phyloP scores from a whole-genome alignment of 2,797 vertebrate species.

The Lacerta viridis region DNA sequence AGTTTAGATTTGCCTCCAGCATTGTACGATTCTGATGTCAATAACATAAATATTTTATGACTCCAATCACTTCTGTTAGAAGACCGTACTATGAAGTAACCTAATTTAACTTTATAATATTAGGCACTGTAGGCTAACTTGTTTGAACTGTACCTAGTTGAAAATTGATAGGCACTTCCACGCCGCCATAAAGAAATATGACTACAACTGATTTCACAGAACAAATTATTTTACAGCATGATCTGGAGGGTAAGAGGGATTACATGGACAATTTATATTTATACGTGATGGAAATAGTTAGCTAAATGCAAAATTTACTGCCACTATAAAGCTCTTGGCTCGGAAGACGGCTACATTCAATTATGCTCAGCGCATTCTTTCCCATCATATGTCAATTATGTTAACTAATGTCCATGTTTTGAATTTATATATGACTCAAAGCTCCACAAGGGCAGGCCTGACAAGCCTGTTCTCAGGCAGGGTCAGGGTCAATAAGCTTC shows the following conservation, averaged over 20 bases:
- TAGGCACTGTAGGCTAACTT: not conserved
- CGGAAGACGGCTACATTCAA: not conserved
- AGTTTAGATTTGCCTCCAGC: conserved; percentile 42
- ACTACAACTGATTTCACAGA: conserved; percentile 17
- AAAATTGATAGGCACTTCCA: conserved; percentile 17
- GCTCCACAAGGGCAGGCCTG: not conserved
- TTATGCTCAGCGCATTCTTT: not conserved
- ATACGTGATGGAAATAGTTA: not conserved
- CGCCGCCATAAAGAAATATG: conserved; percentile 2
- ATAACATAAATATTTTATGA: conserved; percentile 20
- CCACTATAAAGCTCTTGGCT: not conserved
- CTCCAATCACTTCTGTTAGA: conserved; percentile 29
- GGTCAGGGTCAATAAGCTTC: not conserved
- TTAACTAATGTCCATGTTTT: not conserved
- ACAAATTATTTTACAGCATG: not conserved
- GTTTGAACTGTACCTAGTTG: not conserved
- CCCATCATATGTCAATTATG: not conserved
- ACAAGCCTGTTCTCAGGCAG: not conserved
- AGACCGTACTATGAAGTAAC: not conserved
- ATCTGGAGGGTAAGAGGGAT: not conserved
- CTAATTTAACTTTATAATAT: not conserved
- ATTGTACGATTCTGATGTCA: conserved; percentile 53
- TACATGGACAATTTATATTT: not conserved
- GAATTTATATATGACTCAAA: not conserved
- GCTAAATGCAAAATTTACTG: conserved; percentile 19